These are phyloP conservation scores for Ichneumoninae sp. DNA, from an alignment of 2,888 invertebrate species.

Conservation along the genomic window DNA sequence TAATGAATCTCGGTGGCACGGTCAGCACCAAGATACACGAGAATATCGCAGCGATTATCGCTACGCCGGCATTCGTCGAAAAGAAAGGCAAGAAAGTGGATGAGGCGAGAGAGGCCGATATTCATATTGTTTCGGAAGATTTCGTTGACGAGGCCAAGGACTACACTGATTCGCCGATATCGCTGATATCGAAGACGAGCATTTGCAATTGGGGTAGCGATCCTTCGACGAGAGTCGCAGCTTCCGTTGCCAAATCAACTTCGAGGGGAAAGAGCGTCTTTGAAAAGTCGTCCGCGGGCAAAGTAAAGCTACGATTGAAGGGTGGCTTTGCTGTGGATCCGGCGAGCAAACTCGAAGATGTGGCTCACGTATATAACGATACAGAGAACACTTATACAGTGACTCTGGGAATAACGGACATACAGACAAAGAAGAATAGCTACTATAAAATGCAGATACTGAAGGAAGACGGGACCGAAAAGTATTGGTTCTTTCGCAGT, in stretches of 20 bases:
- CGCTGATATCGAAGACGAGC: constrained; percentile 89
- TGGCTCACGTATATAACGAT: constrained; percentile 91
- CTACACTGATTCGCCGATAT: constrained; percentile 87
- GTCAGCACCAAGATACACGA: constrained; percentile 88
- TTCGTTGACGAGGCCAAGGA: constrained; percentile 89
- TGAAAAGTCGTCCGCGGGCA: constrained; percentile 86
- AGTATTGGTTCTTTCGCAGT: constrained; percentile 93
- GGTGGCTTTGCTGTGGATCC: constrained; percentile 96
- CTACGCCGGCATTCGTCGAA: constrained; percentile 88
- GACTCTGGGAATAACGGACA: constrained; percentile 93
- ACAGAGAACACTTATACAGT: constrained; percentile 89
- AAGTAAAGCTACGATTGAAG: constrained; percentile 90
- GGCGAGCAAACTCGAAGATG: constrained; percentile 91
- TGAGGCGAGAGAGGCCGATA: constrained; percentile 88
- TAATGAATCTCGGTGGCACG: constrained; percentile 91
- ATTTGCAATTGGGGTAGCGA: constrained; percentile 94
- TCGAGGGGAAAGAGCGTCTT: constrained; percentile 88
- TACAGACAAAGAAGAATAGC: constrained; percentile 95
- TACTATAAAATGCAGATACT: constrained; percentile 97
- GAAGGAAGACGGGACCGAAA: constrained; percentile 88
- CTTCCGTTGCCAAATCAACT: constrained; percentile 86
- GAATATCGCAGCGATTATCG: constrained; percentile 90
- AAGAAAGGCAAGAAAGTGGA: constrained; percentile 88
- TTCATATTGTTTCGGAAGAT: constrained; percentile 93
- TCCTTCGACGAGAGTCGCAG: constrained; percentile 85